These are phyloP conservation scores for Brachycybe producta DNA, from an alignment of 2,888 invertebrate genomes.

Conservation along the genomic window DNA sequence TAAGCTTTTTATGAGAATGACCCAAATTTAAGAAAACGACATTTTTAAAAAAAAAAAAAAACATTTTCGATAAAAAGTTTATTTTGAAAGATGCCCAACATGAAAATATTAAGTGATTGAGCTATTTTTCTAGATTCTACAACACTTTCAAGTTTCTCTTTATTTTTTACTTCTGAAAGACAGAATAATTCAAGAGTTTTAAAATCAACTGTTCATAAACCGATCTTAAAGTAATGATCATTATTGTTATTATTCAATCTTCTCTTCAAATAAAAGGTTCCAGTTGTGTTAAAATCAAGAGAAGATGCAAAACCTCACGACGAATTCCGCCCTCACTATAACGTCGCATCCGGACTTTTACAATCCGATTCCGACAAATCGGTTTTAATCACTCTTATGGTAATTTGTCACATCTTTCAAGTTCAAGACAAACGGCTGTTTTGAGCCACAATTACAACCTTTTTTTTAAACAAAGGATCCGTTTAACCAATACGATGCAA, in stretches of 20 bases:
- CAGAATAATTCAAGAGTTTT: too few species aligned
- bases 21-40: too few species aligned
- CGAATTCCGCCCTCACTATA: background rate
- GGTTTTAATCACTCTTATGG: conserved; percentile 9
- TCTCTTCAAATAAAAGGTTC: background rate
- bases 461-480: conserved; percentile 1
- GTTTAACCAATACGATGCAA: conserved; percentile 10
- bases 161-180: too few species aligned
- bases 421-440: background rate
- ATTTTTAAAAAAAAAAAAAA: too few species aligned
- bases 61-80: too few species aligned
- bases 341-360: conserved; percentile 6
- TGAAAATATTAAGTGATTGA: too few species aligned
- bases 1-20: too few species aligned
- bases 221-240: too few species aligned
- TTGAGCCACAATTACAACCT: background rate
- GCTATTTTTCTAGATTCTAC: too few species aligned
- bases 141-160: too few species aligned
- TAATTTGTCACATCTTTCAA: background rate
- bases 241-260: background rate
- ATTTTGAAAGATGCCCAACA: too few species aligned
- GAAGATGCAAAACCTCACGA: background rate
- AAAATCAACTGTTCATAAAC: too few species aligned
- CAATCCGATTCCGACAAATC: conserved; percentile 1
- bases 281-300: conserved; percentile 7